Percentiles rank a stretch among this genome's conserved stretches.
Evolutionary conservation across 2,113 vertebrate species (phyloP).

Genomic region (Falcunculus frontatus): DNA sequence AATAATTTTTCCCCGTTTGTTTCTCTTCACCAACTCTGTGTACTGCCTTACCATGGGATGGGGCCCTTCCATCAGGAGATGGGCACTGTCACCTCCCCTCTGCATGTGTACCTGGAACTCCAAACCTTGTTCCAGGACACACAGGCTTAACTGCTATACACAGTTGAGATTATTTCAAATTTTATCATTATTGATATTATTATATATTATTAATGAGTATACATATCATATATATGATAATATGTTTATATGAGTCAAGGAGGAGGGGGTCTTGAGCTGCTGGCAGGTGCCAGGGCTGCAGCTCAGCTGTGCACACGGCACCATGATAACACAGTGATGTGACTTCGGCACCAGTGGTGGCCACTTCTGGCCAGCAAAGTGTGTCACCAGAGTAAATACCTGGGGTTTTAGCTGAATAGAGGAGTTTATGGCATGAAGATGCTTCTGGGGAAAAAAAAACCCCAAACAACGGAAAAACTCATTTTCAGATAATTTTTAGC

Average conservation of each 20-base stretch:
- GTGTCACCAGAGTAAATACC: not conserved
- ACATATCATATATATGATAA: rapidly evolving
- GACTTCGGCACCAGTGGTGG: rapidly evolving
- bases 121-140: not conserved
- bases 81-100: not conserved
- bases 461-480: not conserved
- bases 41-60: not conserved
- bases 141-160: not conserved
- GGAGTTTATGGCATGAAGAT: not conserved
- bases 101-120: not conserved
- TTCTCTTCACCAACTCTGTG: not conserved
- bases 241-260: not conserved
- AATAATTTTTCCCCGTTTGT: not conserved
- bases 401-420: not conserved
- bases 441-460: not conserved
- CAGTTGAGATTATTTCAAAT: not conserved
- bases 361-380: rapidly evolving
- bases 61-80: not conserved
- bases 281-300: not conserved
- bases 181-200: not conserved
- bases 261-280: not conserved
- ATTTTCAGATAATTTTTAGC: not conserved
- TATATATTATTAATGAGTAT: not conserved
- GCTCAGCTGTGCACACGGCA: not conserved
- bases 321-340: rapidly evolving